Percentiles rank a stretch among this genome's conserved stretches.
Conservation (phyloP, 1,140 invertebrate species). For the Heterodera schachtii region DNA sequence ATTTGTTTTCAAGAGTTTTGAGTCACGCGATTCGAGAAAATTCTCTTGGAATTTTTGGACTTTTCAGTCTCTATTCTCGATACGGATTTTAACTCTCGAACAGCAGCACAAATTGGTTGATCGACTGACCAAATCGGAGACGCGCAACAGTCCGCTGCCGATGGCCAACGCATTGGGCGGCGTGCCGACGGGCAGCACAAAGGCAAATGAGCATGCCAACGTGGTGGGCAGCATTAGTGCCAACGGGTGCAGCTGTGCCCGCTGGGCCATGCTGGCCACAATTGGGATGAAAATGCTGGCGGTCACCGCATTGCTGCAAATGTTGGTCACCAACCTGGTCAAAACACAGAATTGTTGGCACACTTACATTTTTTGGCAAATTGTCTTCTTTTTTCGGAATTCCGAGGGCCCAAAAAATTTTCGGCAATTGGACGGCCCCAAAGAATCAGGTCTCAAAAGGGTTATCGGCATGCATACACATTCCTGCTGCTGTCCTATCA, state of each 20-base stretch:
- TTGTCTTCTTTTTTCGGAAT: too few relatives aligned
- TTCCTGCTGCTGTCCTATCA: too few relatives aligned
- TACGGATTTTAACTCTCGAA: too few relatives aligned
- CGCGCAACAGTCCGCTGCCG: conserved; percentile 67
- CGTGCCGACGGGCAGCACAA: conserved; percentile 81
- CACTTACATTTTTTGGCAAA: too few relatives aligned
- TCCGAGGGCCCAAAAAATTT: too few relatives aligned
- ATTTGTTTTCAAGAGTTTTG: neutral
- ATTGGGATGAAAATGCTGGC: conserved; percentile 60
- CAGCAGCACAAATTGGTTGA: too few relatives aligned
- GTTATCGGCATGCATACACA: too few relatives aligned
- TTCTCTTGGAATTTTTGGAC: too few relatives aligned
- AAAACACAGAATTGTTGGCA: conserved; percentile 21
- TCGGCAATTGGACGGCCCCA: neutral
- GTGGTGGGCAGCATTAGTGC: conserved; percentile 63
- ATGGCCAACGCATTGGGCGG: conserved; percentile 89
- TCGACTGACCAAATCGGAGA: conserved; percentile 66
- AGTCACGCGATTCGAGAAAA: too few relatives aligned
- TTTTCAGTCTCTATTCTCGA: too few relatives aligned
- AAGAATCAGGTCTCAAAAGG: too few relatives aligned
- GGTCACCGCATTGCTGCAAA: conserved; percentile 53
- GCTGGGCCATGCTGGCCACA: conserved; percentile 42
- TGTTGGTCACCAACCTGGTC: conserved; percentile 45
- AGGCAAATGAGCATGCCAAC: conserved; percentile 77
- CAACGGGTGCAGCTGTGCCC: conserved; percentile 13